A percentile compares a stretch with the other conserved stretches of the same genome.
Conservation (phyloP, 1,140 invertebrate species). For the Bombus waltoni region DNA sequence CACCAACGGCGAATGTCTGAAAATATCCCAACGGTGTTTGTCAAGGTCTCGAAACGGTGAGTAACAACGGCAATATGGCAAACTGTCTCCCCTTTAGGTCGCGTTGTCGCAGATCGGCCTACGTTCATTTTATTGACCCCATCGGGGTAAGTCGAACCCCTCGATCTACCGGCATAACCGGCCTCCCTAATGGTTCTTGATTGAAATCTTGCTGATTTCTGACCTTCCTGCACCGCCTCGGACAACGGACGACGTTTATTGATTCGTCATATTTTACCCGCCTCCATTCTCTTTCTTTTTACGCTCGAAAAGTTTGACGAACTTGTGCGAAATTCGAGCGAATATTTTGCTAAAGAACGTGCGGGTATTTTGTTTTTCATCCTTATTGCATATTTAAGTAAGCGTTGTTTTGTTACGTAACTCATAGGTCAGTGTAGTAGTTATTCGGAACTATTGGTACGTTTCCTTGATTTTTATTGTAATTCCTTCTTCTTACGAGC, state of each 20-base stretch:
- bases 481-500: too few species aligned
- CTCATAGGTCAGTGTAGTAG: too few species aligned
- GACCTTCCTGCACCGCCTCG: constrained; percentile 38
- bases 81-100: constrained; percentile 9
- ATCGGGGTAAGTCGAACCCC: constrained; percentile 53
- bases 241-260: constrained; percentile 15
- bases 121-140: constrained; percentile 46
- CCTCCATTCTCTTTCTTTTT: background rate
- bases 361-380: too few species aligned
- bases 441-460: too few species aligned
- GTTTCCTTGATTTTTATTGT: too few species aligned
- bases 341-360: too few species aligned
- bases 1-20: background rate
- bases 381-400: too few species aligned
- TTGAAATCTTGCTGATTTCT: constrained; percentile 76
- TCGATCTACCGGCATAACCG: constrained; percentile 57
- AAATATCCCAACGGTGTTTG: constrained; percentile 62
- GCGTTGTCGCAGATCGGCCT: constrained; percentile 25
- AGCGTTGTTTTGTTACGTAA: too few species aligned
- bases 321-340: too few species aligned
- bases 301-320: background rate
- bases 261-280: constrained; percentile 27
- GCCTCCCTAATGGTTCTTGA: constrained; percentile 69
- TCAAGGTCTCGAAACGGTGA: constrained; percentile 63
- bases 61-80: constrained; percentile 62